These are phyloP conservation scores for Pelagia noctiluca DNA, from an alignment of 30 jellyfish, hydroid and myxozoan genomes.

Conservation along the genomic window DNA sequence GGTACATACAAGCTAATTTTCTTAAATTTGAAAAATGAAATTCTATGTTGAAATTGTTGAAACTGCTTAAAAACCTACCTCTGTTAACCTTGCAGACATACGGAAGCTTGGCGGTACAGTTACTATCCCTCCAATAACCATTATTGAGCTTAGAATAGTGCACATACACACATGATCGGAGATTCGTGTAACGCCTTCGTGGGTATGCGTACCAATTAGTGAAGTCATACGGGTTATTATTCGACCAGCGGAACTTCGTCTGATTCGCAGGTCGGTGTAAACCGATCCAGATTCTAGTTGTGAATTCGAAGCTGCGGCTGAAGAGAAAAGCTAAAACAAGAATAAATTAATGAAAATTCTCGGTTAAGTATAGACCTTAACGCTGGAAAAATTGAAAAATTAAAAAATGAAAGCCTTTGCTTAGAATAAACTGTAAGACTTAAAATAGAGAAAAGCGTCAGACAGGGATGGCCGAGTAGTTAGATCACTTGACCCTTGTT, in stretches of 20 bases:
- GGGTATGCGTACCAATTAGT: constrained; percentile 74
- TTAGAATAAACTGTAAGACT: too few relatives aligned
- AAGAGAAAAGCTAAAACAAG: constrained; percentile 64
- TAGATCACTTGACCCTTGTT: too few relatives aligned
- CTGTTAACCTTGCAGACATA: constrained; percentile 86
- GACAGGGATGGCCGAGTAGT: too few relatives aligned
- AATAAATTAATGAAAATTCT: background rate
- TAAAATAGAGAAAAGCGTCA: too few relatives aligned
- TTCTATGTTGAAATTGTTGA: too few relatives aligned
- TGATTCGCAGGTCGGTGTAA: constrained; percentile 70
- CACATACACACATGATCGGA: constrained; percentile 43
- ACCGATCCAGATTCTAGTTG: constrained; percentile 91
- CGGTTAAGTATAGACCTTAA: too few relatives aligned
- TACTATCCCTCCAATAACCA: constrained; percentile 83
- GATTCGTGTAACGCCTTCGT: constrained; percentile 35
- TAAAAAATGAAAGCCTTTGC: too few relatives aligned
- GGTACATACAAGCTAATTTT: too few relatives aligned
- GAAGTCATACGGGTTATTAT: constrained; percentile 77
- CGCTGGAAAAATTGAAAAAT: too few relatives aligned
- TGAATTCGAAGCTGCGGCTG: constrained; percentile 69
- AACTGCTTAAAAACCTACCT: constrained; percentile 11
- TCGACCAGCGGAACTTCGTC: constrained; percentile 78
- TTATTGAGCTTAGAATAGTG: background rate
- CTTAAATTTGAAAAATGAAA: too few relatives aligned
- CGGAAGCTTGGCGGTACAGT: constrained; percentile 79